Base-by-base conservation (phyloP, 2,113 vertebrate genomes). In the Diglossa brunneiventris region DNA sequence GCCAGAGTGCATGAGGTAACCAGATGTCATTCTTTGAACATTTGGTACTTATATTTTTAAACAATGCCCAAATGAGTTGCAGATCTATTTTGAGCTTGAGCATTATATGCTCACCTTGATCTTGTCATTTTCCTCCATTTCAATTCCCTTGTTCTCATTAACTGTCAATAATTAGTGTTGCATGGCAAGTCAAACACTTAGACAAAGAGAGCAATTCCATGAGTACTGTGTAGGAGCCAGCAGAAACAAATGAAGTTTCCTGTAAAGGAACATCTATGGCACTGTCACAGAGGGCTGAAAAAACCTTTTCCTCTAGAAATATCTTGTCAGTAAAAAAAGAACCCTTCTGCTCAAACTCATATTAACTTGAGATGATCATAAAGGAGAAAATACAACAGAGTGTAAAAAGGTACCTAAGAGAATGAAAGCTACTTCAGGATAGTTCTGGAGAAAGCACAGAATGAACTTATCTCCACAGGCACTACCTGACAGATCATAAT, bases 231-330 rank as follows among this genome's bases (percentile, higher is more conserved):
- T 26, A 53, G 41, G 8, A 79, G 16, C 26, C 83, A 82, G 62
- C 31, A 81, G 80, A 84, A 90, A 80, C 10, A 78, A 80, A 59
- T 21, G 42, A 83, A 92, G 27, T 9, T 44, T 66, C 3, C 75
- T 63, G 11, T 21, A 39, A 83, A 67, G 27, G 44, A 42, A 58
- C 11, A 31, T 24, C 42, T 50, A 30, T 10, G 23, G 19, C 31
- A 53, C 28, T 49, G 26, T 11, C 46, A 68, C 8, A 61, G 37
- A 66, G 24, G 16, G 21, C 31, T 50, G n/a, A 28, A 53, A 55
- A 30, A 1, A 0, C 0, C 0, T 2, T 58, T 78, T 80, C 47
- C 61, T 39, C 33, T 46, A 83, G 53, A 85, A 92, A 53, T 3
- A 83, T 21, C 35, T 64, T 53, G 44, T 46, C 69, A 55, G 30